phyloP scores from a whole-genome alignment of 2,888 invertebrate genomes.

The Mythimna ferrago region DNA sequence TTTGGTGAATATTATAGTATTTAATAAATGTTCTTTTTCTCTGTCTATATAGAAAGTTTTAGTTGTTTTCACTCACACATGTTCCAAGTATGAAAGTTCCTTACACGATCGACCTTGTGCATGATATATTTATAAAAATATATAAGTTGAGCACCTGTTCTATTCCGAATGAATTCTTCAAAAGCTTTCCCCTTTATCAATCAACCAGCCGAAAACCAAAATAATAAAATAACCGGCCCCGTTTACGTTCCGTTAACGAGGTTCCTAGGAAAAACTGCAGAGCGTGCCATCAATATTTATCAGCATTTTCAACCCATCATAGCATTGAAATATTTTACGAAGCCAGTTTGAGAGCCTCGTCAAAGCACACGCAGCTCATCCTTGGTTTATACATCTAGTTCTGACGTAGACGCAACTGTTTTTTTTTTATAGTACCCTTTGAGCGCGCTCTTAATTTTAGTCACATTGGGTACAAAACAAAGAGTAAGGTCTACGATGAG shows the following conservation, averaged over 20 bases:
- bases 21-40: too few relatives aligned
- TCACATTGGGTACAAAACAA: background rate
- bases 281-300: background rate
- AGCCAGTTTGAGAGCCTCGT: constrained; percentile 3
- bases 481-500: background rate
- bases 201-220: background rate
- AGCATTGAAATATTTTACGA: constrained; percentile 10
- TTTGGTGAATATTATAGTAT: too few relatives aligned
- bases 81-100: background rate
- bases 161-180: background rate
- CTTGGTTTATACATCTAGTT: background rate
- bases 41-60: too few relatives aligned
- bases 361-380: background rate
- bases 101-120: background rate
- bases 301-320: constrained; percentile 1
- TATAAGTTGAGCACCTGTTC: background rate
- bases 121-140: background rate
- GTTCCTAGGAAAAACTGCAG: background rate
- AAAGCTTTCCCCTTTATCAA: background rate
- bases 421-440: background rate
- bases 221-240: background rate
- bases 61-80: too few relatives aligned
- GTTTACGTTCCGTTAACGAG: constrained; percentile 1
- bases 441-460: too few relatives aligned
- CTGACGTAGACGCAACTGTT: background rate